Base-by-base conservation (phyloP, 2,888 invertebrate genomes). In the Synanthedon tipuliformis region DNA sequence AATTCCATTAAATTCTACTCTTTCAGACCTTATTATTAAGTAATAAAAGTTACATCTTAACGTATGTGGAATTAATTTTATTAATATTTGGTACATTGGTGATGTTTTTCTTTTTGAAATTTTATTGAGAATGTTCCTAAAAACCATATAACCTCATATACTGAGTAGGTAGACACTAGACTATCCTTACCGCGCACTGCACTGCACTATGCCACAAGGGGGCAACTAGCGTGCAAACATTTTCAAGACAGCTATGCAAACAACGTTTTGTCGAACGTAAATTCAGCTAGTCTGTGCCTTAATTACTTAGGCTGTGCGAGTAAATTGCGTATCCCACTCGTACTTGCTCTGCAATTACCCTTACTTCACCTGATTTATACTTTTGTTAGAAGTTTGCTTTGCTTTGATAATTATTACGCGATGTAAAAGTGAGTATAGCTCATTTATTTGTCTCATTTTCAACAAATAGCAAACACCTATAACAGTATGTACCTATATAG, bases 221-320 rank as follows among this genome's bases (percentile, higher is more conserved):
- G 50, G 48, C 40, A 48, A 50, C 61, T 57, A 60, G 59, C 61
- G 51, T 57, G 62, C 64, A 69, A 73, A 67, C 71, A 70, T 64
- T 60, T 61, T 52, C 63, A 62, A 56, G 63, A 61, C 66, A 60
- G 63, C 60, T 60, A 59, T 45, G 12, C n/a, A 58, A 65, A 66
- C 64, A 72, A 62, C 63, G 64, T 67, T 70, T 61, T 64, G 65
- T 62, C 60, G 61, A 66, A 68, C 61, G 67, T 68, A 71, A 72
- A 71, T 71, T 71, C 61, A 57, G 58, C 54, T 55, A 56, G 51
- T 54, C 55, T 54, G 58, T 56, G 57, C 67, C 63, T 63, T 66
- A 66, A 68, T 68, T 68, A 65, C 65, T 63, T 59, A 57, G 60
- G 59, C 62, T 59, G 60, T 60, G 59, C 59, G 57, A 58, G 63